A percentile compares a stretch with the other conserved stretches of the same genome.
Conservation (phyloP, 2,888 invertebrate genomes). For the Oligia strigilis region DNA sequence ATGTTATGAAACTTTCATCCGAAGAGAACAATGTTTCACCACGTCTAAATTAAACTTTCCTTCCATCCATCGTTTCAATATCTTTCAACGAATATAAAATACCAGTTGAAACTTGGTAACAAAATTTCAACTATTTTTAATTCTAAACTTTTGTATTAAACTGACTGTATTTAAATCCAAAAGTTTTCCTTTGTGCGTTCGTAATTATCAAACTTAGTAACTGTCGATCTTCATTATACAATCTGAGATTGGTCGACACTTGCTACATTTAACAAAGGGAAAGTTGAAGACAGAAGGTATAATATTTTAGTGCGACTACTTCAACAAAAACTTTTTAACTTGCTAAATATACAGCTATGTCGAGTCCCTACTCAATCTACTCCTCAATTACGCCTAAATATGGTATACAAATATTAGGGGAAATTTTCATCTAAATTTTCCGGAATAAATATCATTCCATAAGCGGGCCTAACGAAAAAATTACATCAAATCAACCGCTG, state of each 20-base stretch:
- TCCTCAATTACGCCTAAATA: not conserved
- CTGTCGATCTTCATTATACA: conserved; percentile 65
- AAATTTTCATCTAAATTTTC: not conserved
- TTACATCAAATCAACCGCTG: conserved; percentile 17
- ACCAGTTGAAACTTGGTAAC: conserved; percentile 22
- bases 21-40: conserved; percentile 6
- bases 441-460: too few species aligned
- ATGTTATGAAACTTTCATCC: not conserved
- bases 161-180: conserved; percentile 58
- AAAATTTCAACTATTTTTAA: conserved; percentile 60
- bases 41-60: conserved; percentile 35
- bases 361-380: not conserved
- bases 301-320: conserved; percentile 27
- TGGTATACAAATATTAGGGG: not conserved
- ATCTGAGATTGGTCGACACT: conserved; percentile 60
- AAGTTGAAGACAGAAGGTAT: conserved; percentile 21
- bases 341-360: conserved; percentile 1
- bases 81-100: conserved; percentile 29
- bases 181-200: conserved; percentile 60
- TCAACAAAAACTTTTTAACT: not conserved
- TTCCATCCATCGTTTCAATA: conserved; percentile 33
- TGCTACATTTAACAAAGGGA: conserved; percentile 28
- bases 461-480: not conserved
- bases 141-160: conserved; percentile 52
- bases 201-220: conserved; percentile 65